Evolutionary conservation across 2,888 invertebrate genomes (phyloP), one percentile per base, ranked within the genome.

Genomic region (Eupithecia vulgata): DNA sequence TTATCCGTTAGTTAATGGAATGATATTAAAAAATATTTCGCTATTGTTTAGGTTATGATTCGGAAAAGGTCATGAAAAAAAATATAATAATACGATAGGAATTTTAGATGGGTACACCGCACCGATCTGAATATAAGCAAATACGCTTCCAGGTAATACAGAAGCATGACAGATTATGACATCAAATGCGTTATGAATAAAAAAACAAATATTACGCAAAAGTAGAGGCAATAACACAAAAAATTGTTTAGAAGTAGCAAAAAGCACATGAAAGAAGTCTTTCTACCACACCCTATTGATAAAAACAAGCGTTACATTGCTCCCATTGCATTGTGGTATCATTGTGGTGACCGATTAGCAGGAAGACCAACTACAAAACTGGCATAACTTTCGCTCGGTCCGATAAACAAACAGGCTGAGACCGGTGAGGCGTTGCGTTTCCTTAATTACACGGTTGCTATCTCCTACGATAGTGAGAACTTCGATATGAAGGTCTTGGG

Each of bases 311-410:
- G 75, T 74, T 76, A 74, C 74, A 62, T 48, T 73, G 79, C 70
- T 72, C 78, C 71, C 73, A 78, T 81, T 78, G 76, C 75, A 67
- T 67, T 73, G 48, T 78, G 74, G 48, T 77, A 74, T 75, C 75
- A 67, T 67, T 73, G 48, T 78, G 74, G 48, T 77, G 75, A 80
- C 65, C 74, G 77, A 71, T 75, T 82, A 83, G 78, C 77, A 84
- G 85, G 84, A 83, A 86, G 80, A 83, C 67, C 68, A 64, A 37
- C 66, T 74, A 70, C 72, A 79, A 82, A 80, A 82, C 76, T 76
- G 81, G 81, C 82, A 81, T 85, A 85, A 84, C 83, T 84, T 84
- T 83, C 81, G 74, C 79, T 81, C 83, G 84, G 78, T 84, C 81
- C 83, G 83, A 76, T 86, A 83, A 81, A 80, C 83, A 82, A 80